These are phyloP conservation scores for Chydorus sphaericus DNA, from an alignment of 2,888 invertebrate genomes.

Conservation along the genomic window DNA sequence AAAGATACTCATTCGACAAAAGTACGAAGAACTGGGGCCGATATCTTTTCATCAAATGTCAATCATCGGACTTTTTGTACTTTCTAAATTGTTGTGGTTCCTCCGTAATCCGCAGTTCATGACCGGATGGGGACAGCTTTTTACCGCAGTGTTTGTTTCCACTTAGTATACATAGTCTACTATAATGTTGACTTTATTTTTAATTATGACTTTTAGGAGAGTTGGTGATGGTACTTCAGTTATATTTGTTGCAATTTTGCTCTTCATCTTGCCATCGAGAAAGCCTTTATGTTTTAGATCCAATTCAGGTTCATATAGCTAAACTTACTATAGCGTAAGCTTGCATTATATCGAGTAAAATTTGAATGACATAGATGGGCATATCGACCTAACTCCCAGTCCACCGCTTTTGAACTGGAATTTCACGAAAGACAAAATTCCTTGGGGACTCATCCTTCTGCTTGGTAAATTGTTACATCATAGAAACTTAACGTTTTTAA, in stretches of 20 bases:
- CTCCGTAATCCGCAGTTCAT: slow-evolving; percentile 78
- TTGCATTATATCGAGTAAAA: too few species aligned
- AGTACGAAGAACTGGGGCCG: slow-evolving; percentile 62
- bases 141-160: too few species aligned
- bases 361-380: too few species aligned
- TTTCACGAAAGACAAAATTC: slow-evolving; percentile 65
- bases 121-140: slow-evolving; percentile 63
- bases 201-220: neutral
- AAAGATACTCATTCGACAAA: slow-evolving; percentile 53
- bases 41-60: slow-evolving; percentile 57
- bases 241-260: slow-evolving; percentile 30
- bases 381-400: too few species aligned
- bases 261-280: slow-evolving; percentile 32
- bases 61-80: slow-evolving; percentile 55
- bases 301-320: neutral
- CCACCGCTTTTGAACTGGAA: slow-evolving; percentile 69
- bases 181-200: too few species aligned
- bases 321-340: too few species aligned
- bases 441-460: slow-evolving; percentile 78
- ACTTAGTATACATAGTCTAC: too few species aligned
- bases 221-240: slow-evolving; percentile 22
- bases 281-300: slow-evolving; percentile 24
- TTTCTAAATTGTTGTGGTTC: slow-evolving; percentile 73
- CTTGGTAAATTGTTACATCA: slow-evolving; percentile 48
- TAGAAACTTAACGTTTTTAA: too few species aligned